Conservation (phyloP, 2,113 vertebrate genomes). For the Myodes glareolus region DNA sequence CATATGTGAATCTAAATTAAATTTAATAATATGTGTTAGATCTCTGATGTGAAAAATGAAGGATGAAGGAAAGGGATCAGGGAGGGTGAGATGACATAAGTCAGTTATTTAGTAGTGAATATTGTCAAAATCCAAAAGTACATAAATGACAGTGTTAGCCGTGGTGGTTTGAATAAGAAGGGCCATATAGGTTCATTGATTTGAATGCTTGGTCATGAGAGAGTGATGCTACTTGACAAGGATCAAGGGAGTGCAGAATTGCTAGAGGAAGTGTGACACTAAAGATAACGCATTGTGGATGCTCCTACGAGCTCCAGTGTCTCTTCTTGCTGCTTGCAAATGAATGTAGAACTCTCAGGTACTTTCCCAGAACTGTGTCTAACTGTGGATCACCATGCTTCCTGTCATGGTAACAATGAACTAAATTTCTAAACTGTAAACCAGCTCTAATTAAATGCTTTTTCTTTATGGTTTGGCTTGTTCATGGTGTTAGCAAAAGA, state of each 20-base stretch:
- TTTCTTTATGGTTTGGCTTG: neutral
- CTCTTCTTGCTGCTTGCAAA: neutral
- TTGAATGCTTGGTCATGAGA: neutral
- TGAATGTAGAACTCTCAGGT: neutral
- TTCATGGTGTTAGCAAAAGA: neutral
- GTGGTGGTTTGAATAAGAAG: neutral
- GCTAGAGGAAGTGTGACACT: neutral
- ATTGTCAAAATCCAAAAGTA: neutral
- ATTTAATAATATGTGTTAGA: neutral
- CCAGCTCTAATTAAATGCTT: neutral
- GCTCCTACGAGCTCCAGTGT: neutral
- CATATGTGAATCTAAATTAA: neutral
- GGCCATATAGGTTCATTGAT: neutral
- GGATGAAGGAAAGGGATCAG: neutral
- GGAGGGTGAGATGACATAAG: too few species aligned
- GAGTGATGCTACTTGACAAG: neutral
- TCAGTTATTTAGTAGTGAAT: neutral
- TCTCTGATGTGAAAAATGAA: neutral
- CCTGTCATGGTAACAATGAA: neutral
- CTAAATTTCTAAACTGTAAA: neutral
- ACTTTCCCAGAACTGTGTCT: neutral
- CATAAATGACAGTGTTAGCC: too few species aligned
- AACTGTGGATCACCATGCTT: neutral
- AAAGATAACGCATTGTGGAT: too few species aligned
- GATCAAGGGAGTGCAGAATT: neutral